Base-by-base conservation (phyloP, 2,888 invertebrate species). In the Acheta domesticus region DNA sequence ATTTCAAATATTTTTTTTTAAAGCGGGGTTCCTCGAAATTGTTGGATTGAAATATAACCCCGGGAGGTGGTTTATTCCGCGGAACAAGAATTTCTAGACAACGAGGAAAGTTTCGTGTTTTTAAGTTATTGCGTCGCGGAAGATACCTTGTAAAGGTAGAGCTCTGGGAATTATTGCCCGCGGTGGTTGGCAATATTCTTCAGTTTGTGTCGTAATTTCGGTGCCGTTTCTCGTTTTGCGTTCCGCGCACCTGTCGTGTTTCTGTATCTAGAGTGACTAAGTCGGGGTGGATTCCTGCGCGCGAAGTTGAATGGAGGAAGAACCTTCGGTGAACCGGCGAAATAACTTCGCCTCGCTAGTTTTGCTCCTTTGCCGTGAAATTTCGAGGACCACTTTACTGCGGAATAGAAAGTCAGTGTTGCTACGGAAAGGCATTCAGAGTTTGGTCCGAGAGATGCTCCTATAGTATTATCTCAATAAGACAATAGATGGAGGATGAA, bases 61-160 rank as follows among this genome's bases (percentile, higher is more conserved):
- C 62, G 62, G 62, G 62, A 62, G 62, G 14, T 62, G 62, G 62
- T 62, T 62, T 62, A 62, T 62, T 62, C 62, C 62, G 62, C n/a
- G 62, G 62, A 62, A n/a, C 16, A 19, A n/a, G 62, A 62, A 62
- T 62, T 62, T 62, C 62, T 14, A 62, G 62, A n/a, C 62, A 62
- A 62, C 62, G 62, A 62, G 62, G 62, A 62, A 62, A 62, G 62
- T 62, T 62, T 62, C 62, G 62, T 62, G 62, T 62, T 62, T 36
- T 62, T 62, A 62, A 62, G 62, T 62, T 62, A 62, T 62, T 62
- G 62, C 62, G 62, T 62, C 62, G 62, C 14, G 62, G 62, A 62
- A 62, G 62, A 62, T 62, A 62, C 62, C 62, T 62, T 62, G 62
- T 14, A 36, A 62, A 62, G 62, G 62, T 62, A n/a, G 62, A 19